These are phyloP conservation scores for Epistrophe grossulariae DNA, from an alignment of 2,888 invertebrate genomes.

Conservation along the genomic window DNA sequence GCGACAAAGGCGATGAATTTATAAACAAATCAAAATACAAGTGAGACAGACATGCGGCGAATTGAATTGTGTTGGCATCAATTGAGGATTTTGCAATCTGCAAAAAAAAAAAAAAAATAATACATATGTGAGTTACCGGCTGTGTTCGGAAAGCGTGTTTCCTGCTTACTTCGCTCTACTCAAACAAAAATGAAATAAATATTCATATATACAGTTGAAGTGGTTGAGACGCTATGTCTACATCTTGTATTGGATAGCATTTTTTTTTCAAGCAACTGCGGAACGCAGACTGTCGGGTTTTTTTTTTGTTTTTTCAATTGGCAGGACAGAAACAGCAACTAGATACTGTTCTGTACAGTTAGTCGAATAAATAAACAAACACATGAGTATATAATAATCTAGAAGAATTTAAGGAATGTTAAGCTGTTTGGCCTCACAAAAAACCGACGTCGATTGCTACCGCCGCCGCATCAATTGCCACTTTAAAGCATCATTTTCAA, in stretches of 20 bases:
- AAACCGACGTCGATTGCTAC: neutral
- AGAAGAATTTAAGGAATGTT: slow-evolving; percentile 11
- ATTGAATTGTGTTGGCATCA: slow-evolving; percentile 32
- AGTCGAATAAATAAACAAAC: slow-evolving; percentile 12
- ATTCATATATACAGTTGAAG: neutral
- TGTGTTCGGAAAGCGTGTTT: slow-evolving; percentile 52
- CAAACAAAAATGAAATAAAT: neutral
- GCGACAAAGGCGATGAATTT: neutral
- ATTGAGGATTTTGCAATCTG: slow-evolving; percentile 25
- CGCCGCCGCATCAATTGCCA: neutral
- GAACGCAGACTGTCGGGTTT: neutral
- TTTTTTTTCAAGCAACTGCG: neutral
- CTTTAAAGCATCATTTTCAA: neutral
- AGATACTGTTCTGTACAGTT: neutral
- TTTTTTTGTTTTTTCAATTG: too few relatives aligned
- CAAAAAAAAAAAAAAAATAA: slow-evolving; percentile 4
- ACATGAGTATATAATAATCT: neutral
- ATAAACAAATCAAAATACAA: slow-evolving; percentile 43
- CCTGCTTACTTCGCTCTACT: slow-evolving; percentile 24
- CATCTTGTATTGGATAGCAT: neutral
- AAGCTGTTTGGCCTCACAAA: neutral
- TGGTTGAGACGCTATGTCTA: slow-evolving; percentile 11
- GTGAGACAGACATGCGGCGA: slow-evolving; percentile 29
- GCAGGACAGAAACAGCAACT: slow-evolving; percentile 7
- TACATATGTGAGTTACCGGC: slow-evolving; percentile 35